These are phyloP conservation scores for Bubalus kerabau DNA, from an alignment of 2,113 vertebrate species.

Conservation along the genomic window DNA sequence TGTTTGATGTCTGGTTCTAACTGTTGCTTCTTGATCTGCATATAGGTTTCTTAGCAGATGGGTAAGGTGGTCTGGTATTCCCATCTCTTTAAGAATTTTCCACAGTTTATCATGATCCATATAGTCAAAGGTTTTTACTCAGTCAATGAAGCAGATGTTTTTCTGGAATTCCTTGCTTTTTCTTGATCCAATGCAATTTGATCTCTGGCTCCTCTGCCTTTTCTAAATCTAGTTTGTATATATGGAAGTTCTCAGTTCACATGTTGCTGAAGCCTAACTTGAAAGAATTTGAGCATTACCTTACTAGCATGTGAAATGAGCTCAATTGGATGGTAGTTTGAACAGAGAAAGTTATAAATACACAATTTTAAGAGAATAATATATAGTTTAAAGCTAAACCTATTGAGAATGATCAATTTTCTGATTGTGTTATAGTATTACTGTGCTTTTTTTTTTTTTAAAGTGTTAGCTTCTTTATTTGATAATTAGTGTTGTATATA, in stretches of 20 bases:
- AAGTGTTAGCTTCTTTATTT: not conserved
- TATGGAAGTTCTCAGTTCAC: not conserved
- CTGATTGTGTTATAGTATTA: not conserved
- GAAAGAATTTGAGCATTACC: not conserved
- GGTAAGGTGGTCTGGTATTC: not conserved
- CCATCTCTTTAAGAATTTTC: not conserved
- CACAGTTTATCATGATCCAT: not conserved
- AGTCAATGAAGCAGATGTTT: not conserved
- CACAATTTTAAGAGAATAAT: conserved; percentile 24
- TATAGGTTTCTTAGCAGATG: not conserved
- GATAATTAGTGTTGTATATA: not conserved
- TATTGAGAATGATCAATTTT: conserved; percentile 1
- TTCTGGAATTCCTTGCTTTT: not conserved
- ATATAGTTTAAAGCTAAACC: not conserved
- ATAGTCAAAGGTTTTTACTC: not conserved
- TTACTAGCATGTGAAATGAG: not conserved
- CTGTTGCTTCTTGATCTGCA: not conserved
- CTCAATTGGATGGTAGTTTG: not conserved
- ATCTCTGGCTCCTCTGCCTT: not conserved
- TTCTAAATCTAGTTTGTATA: not conserved
- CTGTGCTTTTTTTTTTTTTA: not conserved
- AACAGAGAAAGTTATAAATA: not conserved
- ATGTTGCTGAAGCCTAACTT: not conserved
- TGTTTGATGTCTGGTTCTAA: not conserved
- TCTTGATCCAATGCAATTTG: not conserved